Conservation (phyloP, 2,888 invertebrate genomes). For the Leptopilina myrica region DNA sequence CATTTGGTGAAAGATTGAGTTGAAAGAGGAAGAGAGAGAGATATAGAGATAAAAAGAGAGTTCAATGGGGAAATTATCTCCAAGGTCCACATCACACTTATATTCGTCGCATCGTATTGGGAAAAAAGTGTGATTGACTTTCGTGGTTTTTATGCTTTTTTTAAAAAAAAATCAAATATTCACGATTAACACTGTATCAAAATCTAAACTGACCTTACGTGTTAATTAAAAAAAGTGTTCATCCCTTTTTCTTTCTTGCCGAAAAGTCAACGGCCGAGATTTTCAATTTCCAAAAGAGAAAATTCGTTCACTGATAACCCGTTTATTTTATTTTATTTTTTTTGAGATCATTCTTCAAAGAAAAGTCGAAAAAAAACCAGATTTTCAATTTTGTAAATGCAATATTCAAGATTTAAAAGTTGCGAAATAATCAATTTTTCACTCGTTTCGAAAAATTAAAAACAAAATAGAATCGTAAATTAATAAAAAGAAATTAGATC, state of each 20-base stretch:
- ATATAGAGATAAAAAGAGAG: constrained; percentile 15
- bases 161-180: constrained; percentile 44
- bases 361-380: not conserved
- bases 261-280: constrained; percentile 38
- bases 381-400: constrained; percentile 24
- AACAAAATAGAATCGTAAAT: not conserved
- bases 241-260: constrained; percentile 43
- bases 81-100: constrained; percentile 25
- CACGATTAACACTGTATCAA: constrained; percentile 69
- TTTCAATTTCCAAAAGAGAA: constrained; percentile 3
- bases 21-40: too few relatives aligned
- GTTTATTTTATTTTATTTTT: too few relatives aligned
- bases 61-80: constrained; percentile 37
- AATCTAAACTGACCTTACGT: constrained; percentile 73
- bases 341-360: not conserved
- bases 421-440: not conserved
- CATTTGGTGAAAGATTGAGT: too few relatives aligned
- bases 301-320: not conserved
- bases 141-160: constrained; percentile 1
- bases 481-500: not conserved
- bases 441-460: constrained; percentile 1
- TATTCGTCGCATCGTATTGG: constrained; percentile 40
- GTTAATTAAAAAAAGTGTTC: constrained; percentile 48
- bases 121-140: constrained; percentile 18
- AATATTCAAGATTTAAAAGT: constrained; percentile 18